Evolutionary conservation across 2,113 vertebrate genomes (phyloP).

Genomic region (Nipponia nippon): DNA sequence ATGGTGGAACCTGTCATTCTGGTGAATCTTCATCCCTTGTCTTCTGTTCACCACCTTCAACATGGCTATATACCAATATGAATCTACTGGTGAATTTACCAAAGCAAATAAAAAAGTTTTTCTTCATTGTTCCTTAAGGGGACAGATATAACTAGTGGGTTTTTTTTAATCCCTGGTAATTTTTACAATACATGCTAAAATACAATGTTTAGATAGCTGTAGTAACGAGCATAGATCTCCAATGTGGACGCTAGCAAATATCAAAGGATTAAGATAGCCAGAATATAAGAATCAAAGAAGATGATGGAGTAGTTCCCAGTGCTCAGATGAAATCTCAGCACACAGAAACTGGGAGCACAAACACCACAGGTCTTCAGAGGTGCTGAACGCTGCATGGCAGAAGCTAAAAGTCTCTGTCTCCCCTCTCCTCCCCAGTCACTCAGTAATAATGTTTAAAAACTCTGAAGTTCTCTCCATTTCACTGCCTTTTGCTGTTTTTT

Average conservation of each 20-base stretch:
- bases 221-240: not conserved
- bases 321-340: not conserved
- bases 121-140: not conserved
- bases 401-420: not conserved
- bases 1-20: not conserved
- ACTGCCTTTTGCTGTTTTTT: not conserved
- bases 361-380: not conserved
- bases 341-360: not conserved
- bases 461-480: not conserved
- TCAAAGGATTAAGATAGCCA: not conserved
- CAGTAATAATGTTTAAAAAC: not conserved
- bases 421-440: not conserved
- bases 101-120: not conserved
- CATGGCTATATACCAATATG: not conserved
- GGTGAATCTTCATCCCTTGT: not conserved
- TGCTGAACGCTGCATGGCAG: not conserved
- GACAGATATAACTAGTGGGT: not conserved
- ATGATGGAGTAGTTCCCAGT: not conserved
- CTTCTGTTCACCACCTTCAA: not conserved
- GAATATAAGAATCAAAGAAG: not conserved
- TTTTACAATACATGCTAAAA: not conserved
- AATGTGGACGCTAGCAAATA: not conserved
- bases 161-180: not conserved
- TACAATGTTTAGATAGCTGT: not conserved
- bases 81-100: not conserved